These are phyloP conservation scores for Eudemis profundana DNA, from an alignment of 2,888 invertebrate genomes.

Conservation along the genomic window DNA sequence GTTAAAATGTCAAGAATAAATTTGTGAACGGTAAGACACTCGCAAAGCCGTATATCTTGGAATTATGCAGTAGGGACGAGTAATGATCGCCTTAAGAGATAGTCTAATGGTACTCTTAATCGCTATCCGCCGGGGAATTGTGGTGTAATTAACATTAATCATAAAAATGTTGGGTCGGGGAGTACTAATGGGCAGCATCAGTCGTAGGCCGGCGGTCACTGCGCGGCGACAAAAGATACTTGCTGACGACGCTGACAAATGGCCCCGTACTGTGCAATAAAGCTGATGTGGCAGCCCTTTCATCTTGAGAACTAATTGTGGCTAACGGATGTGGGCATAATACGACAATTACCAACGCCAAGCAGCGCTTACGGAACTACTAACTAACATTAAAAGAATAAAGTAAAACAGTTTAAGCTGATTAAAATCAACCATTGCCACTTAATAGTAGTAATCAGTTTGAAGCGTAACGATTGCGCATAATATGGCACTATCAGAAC, in stretches of 20 bases:
- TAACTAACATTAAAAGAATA: too few relatives aligned
- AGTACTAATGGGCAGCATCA: constrained; percentile 74
- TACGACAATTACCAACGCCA: constrained; percentile 4
- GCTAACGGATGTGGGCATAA: constrained; percentile 21
- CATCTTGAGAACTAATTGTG: constrained; percentile 32
- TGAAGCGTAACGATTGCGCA: too few relatives aligned
- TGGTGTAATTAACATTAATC: constrained; percentile 82
- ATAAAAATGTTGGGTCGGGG: constrained; percentile 68
- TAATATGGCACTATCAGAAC: constrained; percentile 3
- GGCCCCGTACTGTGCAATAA: constrained; percentile 55
- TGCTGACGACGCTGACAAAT: constrained; percentile 69
- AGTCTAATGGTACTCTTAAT: constrained; percentile 73
- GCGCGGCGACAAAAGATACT: constrained; percentile 66
- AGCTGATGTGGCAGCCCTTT: constrained; percentile 50
- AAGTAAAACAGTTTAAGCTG: too few relatives aligned
- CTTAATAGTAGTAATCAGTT: neutral
- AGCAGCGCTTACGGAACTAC: neutral
- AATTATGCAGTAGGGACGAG: constrained; percentile 54
- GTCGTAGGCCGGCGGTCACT: constrained; percentile 54
- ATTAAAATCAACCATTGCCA: too few relatives aligned
- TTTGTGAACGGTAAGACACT: constrained; percentile 29
- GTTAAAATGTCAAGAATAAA: constrained; percentile 34
- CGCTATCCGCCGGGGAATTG: constrained; percentile 70
- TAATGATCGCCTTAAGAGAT: constrained; percentile 72
- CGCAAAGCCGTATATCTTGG: constrained; percentile 17